Percentiles rank a stretch among this genome's conserved stretches.
Conservation (phyloP, 2,113 vertebrate genomes). For the Prolemur simus region DNA sequence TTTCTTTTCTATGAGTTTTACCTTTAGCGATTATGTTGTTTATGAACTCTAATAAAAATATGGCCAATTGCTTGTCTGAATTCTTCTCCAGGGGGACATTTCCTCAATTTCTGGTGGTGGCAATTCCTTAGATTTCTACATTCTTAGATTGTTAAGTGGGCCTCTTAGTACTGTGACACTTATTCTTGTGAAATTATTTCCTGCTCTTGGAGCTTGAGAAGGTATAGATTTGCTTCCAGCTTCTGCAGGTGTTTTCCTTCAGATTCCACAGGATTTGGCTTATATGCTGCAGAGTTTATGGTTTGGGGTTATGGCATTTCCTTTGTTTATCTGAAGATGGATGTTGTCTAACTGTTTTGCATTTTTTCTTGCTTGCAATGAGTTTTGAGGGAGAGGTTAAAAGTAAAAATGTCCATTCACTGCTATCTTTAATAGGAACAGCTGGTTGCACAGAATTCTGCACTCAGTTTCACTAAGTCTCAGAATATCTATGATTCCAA, state of each 20-base stretch:
- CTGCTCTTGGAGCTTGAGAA: neutral
- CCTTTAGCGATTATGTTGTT: neutral
- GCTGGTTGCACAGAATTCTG: neutral
- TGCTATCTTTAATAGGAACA: neutral
- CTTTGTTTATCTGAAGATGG: neutral
- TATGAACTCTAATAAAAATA: neutral
- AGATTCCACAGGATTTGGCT: neutral
- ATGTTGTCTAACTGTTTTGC: neutral
- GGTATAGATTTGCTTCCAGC: neutral
- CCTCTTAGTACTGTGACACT: neutral
- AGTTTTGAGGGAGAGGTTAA: neutral
- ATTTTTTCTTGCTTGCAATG: neutral
- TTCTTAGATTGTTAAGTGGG: neutral
- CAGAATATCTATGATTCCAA: neutral
- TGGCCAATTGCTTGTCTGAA: neutral
- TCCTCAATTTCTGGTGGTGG: neutral
- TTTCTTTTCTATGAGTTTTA: neutral
- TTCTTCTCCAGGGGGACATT: neutral
- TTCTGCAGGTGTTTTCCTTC: neutral
- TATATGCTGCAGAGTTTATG: neutral
- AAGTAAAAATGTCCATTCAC: neutral
- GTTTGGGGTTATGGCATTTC: neutral
- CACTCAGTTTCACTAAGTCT: neutral
- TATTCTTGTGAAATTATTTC: neutral
- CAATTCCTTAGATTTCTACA: neutral